Evolutionary conservation across 2,797 vertebrate species (phyloP), one percentile per base, ranked within the genome.

Genomic region (Diglossa cyanea): DNA sequence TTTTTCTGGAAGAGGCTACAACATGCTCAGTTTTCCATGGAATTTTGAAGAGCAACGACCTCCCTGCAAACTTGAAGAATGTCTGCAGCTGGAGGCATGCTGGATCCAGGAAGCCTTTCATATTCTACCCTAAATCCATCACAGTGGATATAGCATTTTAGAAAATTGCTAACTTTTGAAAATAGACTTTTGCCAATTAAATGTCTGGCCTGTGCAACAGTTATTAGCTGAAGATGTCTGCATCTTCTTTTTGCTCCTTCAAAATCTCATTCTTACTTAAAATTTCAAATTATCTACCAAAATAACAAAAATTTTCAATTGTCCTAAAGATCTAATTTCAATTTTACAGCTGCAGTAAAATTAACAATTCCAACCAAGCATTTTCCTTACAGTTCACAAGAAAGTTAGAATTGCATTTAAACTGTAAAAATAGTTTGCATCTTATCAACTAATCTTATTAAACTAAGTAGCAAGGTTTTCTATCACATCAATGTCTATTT

Each of bases 81-180:
- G 35, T 10, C 55, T 31, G 6, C 54, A 94, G 48, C 53, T 81
- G 33, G 37, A 79, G 30, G 21, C 5, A 35, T 3, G 14, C 25
- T 55, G 25, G n/a, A n/a, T 48, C 37, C 67, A 73, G 51, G 39
- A 51, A 66, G 30, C 8, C 11, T 33, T 31, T 42, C 25, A 3
- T 21, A 31, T n/a, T 63, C 24, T 53, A 58, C 16, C 18, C 33
- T 24, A 47, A 68, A 11, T 77, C 62, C 50, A 66, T 15, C 11
- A 19, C 8, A 75, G 17, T 10, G 7, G 35, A 78, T 21, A 40
- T 0, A 71, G 2, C 5, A 30, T 40, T 44, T 19, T 12, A 2
- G 58, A 40, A 37, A 61, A 12, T 5, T 16, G 9, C 5, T 54
- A 71, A 16, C 24, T 71, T 76, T 71, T 39, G 15, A 51, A 79